These are phyloP conservation scores for Myotis davidii DNA, from an alignment of 2,113 vertebrate species.

Conservation along the genomic window DNA sequence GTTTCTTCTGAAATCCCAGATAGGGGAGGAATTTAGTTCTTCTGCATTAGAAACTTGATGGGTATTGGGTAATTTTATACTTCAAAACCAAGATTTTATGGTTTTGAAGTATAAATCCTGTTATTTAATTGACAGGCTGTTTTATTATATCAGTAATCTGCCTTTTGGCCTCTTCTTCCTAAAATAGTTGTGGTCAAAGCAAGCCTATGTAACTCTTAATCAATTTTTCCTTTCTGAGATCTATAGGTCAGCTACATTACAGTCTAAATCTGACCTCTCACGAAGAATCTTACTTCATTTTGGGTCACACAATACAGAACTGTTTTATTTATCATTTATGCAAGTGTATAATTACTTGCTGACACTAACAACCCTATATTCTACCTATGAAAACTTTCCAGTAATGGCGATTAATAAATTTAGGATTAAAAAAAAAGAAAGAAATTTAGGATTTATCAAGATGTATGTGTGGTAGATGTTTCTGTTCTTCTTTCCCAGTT, in stretches of 20 bases:
- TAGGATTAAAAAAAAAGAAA: too few species aligned
- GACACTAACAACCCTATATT: neutral
- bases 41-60: neutral
- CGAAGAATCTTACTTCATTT: conserved; percentile 25
- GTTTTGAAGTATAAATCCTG: neutral
- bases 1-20: neutral
- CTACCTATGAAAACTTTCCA: neutral
- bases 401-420: conserved; percentile 8
- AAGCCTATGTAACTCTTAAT: neutral
- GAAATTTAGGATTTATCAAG: conserved; percentile 20
- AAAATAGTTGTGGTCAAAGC: neutral
- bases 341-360: neutral
- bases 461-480: neutral
- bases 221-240: neutral
- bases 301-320: neutral
- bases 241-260: neutral
- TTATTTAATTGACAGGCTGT: neutral
- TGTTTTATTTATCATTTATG: neutral
- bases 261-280: conserved; percentile 9
- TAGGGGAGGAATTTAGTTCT: conserved; percentile 13
- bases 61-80: neutral
- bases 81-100: too few species aligned
- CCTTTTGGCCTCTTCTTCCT: neutral
- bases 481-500: neutral
- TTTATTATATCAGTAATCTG: neutral